Conservation (phyloP, 2,888 invertebrate genomes). For the Malthinus seriepunctatus region DNA sequence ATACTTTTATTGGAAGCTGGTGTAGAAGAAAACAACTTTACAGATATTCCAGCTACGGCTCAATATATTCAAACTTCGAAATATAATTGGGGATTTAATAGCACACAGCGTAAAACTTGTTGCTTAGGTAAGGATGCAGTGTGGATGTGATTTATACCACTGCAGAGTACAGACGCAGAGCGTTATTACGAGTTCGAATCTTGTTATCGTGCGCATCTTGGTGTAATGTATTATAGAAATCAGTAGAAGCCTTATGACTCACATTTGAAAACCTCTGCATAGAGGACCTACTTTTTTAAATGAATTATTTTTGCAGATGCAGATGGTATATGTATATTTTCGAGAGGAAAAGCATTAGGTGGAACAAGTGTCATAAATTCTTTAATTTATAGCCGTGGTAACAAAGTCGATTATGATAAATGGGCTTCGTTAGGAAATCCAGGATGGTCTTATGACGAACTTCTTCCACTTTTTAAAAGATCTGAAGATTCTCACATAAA, state of each 20-base stretch:
- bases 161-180: no score
- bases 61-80: background rate
- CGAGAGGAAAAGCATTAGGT: constrained; percentile 63
- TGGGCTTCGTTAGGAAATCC: constrained; percentile 79
- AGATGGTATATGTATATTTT: constrained; percentile 62
- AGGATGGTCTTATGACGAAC: constrained; percentile 36
- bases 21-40: constrained; percentile 22
- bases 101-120: constrained; percentile 18
- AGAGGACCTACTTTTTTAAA: no score
- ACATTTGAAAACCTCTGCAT: no score
- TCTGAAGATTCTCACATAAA: constrained; percentile 13
- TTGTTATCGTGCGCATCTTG: no score
- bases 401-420: constrained; percentile 76
- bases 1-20: constrained; percentile 28
- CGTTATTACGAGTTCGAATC: no score
- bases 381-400: constrained; percentile 85
- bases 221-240: no score
- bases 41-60: constrained; percentile 25
- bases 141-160: no score
- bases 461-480: constrained; percentile 12
- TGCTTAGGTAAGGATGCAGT: constrained; percentile 16
- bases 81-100: constrained; percentile 29
- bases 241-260: no score
- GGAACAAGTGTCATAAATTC: constrained; percentile 82
- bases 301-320: no score